Conservation (phyloP, 2,888 invertebrate genomes). For the Omphaloscelis lunosa region DNA sequence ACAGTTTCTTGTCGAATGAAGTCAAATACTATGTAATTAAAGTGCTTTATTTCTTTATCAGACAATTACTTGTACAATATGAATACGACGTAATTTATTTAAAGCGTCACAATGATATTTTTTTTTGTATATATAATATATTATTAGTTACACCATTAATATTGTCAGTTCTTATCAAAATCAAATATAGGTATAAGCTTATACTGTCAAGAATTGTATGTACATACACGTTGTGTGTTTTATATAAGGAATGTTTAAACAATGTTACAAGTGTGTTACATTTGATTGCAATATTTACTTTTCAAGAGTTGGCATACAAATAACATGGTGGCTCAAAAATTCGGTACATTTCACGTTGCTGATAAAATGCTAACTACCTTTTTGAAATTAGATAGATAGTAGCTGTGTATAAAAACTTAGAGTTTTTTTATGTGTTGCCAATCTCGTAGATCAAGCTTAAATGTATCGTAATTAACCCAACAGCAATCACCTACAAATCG, state of each 20-base stretch:
- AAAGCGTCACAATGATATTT: slow-evolving; percentile 13
- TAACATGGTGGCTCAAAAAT: too few species aligned
- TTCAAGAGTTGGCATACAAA: neutral
- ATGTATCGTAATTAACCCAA: neutral
- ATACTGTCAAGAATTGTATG: slow-evolving; percentile 15
- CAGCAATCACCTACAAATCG: neutral
- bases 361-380: neutral
- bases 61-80: neutral
- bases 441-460: too few species aligned
- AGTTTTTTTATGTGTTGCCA: neutral
- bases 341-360: neutral
- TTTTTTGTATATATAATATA: neutral
- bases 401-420: neutral
- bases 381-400: neutral
- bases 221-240: slow-evolving; percentile 1
- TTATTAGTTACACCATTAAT: slow-evolving; percentile 24
- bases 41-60: neutral
- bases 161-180: slow-evolving; percentile 32
- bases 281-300: slow-evolving; percentile 20
- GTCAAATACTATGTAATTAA: neutral
- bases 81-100: slow-evolving; percentile 18
- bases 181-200: slow-evolving; percentile 10
- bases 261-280: slow-evolving; percentile 1
- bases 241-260: neutral
- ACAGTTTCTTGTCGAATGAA: neutral